Evolutionary conservation across 2,888 invertebrate genomes (phyloP).

Genomic region (Conistra vaccinii): DNA sequence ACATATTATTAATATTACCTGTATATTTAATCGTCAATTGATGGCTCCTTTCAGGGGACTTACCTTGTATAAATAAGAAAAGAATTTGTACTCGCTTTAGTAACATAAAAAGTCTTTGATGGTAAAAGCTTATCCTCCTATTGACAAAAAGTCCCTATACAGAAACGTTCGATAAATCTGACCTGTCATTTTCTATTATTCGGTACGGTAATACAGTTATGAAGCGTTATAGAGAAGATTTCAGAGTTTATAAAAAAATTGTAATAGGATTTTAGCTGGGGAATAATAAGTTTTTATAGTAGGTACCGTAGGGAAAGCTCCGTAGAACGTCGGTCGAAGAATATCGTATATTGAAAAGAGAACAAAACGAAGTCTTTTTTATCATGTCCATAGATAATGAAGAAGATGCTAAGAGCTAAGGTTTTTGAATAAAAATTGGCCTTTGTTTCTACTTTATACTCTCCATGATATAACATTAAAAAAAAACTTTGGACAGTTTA

Average conservation of each 20-base stretch:
- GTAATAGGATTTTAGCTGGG: background rate
- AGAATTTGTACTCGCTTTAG: slow-evolving; percentile 36
- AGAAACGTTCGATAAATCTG: slow-evolving; percentile 47
- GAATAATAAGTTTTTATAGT: slow-evolving; percentile 3
- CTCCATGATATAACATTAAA: too few relatives aligned
- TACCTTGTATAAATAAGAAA: slow-evolving; percentile 34
- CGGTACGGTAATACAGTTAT: slow-evolving; percentile 23
- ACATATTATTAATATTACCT: slow-evolving; percentile 12
- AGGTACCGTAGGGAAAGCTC: background rate
- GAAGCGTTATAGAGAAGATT: slow-evolving; percentile 13
- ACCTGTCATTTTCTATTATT: slow-evolving; percentile 44
- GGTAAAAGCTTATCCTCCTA: slow-evolving; percentile 35
- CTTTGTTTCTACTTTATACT: background rate
- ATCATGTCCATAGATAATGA: background rate
- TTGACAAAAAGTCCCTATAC: slow-evolving; percentile 42
- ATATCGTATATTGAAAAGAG: background rate
- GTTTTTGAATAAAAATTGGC: background rate
- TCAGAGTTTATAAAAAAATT: slow-evolving; percentile 2
- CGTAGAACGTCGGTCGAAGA: background rate
- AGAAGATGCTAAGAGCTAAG: background rate
- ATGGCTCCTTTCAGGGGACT: slow-evolving; percentile 17
- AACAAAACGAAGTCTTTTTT: background rate
- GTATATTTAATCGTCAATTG: slow-evolving; percentile 15
- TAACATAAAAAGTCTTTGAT: slow-evolving; percentile 30
- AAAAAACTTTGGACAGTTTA: too few relatives aligned